These are phyloP conservation scores for Chymomyza fuscimana DNA, from an alignment of 2,888 invertebrate species.

Conservation along the genomic window DNA sequence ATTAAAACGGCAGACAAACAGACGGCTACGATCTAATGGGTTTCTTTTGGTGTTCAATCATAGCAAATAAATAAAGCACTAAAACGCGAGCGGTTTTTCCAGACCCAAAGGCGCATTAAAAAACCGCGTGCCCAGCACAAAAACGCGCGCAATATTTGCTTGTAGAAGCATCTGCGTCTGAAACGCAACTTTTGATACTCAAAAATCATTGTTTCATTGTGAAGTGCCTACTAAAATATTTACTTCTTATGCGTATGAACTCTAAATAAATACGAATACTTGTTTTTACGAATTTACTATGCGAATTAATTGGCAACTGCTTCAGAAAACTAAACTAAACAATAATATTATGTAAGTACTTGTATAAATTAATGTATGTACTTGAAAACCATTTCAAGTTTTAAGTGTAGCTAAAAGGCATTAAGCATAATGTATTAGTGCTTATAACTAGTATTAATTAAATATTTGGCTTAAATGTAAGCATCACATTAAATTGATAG, in stretches of 20 bases:
- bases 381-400: neutral
- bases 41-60: too few species aligned
- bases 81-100: neutral
- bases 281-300: neutral
- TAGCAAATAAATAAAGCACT: neutral
- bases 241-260: neutral
- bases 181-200: neutral
- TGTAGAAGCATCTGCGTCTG: neutral
- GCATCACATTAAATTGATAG: neutral
- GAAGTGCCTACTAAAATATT: slow-evolving; percentile 3
- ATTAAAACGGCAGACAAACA: too few species aligned
- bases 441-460: neutral
- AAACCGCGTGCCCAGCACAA: neutral
- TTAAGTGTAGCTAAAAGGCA: neutral
- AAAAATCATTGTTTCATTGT: slow-evolving; percentile 1
- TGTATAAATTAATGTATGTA: neutral
- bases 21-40: too few species aligned
- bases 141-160: neutral
- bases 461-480: slow-evolving; percentile 2
- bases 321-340: neutral
- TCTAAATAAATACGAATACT: neutral
- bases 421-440: neutral
- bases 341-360: neutral
- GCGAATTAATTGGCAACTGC: neutral
- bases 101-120: too few species aligned